These are phyloP conservation scores for Stenichneumon culpator DNA, from an alignment of 2,888 invertebrate genomes.

Conservation along the genomic window DNA sequence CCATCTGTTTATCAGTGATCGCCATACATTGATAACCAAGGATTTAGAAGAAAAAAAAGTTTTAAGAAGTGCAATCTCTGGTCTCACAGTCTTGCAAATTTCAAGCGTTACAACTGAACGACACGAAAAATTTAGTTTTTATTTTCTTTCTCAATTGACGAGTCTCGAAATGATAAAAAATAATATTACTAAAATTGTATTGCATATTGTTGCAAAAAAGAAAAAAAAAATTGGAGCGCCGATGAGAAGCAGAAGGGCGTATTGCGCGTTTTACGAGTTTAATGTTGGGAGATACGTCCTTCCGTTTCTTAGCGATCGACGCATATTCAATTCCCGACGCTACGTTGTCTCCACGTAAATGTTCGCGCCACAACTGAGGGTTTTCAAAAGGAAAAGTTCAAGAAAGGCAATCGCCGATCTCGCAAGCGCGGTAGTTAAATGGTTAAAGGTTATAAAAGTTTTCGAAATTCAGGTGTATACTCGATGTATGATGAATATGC, in stretches of 20 bases:
- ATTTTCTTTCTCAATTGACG: neutral
- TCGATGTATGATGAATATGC: neutral
- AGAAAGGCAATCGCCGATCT: too few relatives aligned
- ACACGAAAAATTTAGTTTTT: neutral
- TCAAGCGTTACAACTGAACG: too few relatives aligned
- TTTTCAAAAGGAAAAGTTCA: neutral
- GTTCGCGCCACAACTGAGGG: neutral
- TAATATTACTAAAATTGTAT: neutral
- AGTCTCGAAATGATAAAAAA: neutral
- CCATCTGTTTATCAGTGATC: too few relatives aligned
- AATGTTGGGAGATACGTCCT: neutral
- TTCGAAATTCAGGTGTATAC: neutral
- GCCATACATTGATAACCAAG: too few relatives aligned
- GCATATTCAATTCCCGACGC: neutral
- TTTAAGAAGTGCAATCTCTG: too few relatives aligned
- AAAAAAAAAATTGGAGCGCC: too few relatives aligned
- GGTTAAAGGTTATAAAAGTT: too few relatives aligned
- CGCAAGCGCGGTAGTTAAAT: too few relatives aligned
- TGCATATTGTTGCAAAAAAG: neutral
- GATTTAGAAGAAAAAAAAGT: too few relatives aligned
- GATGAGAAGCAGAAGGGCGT: neutral
- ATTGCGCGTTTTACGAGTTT: neutral
- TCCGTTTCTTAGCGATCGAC: neutral
- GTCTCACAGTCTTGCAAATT: too few relatives aligned
- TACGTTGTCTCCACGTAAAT: neutral